phyloP scores from a whole-genome alignment of 2,888 invertebrate species.

The Sarcophaga variegata region DNA sequence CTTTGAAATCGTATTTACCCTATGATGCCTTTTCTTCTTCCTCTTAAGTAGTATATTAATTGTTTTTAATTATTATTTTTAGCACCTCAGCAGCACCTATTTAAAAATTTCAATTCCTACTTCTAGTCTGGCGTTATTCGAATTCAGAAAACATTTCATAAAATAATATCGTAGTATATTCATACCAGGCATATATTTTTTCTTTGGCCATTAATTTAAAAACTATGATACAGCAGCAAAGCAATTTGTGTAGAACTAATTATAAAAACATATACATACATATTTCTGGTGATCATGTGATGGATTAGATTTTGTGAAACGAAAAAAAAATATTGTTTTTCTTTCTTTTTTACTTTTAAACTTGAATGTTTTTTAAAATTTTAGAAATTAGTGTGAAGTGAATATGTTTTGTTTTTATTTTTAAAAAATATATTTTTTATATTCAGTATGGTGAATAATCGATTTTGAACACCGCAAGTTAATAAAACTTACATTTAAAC shows the following conservation, averaged over 20 bases:
- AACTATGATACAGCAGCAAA: conserved; percentile 15
- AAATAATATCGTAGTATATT: background rate
- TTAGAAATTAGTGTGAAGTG: too few species aligned
- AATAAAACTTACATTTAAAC: too few species aligned
- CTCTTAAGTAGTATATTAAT: conserved; percentile 56
- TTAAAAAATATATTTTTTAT: too few species aligned
- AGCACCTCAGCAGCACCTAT: conserved; percentile 62
- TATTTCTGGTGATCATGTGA: background rate
- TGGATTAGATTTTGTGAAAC: background rate
- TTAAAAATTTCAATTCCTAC: conserved; percentile 29
- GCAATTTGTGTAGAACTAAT: conserved; percentile 16
- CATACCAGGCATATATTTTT: conserved; percentile 30
- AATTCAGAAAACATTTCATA: conserved; percentile 27
- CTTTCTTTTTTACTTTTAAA: too few species aligned
- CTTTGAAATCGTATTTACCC: conserved; percentile 20
- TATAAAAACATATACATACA: conserved; percentile 15
- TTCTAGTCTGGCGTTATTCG: conserved; percentile 12
- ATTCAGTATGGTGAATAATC: too few species aligned
- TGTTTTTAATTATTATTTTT: conserved; percentile 67
- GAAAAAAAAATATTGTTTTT: too few species aligned
- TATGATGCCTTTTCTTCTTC: background rate
- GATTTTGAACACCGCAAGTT: too few species aligned
- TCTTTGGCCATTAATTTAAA: background rate
- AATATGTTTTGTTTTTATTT: too few species aligned
- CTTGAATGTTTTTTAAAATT: too few species aligned